Percentiles rank a stretch among this genome's conserved stretches.
phyloP scores from a whole-genome alignment of 2,888 invertebrate species.

The Ichneumoninae sp. region DNA sequence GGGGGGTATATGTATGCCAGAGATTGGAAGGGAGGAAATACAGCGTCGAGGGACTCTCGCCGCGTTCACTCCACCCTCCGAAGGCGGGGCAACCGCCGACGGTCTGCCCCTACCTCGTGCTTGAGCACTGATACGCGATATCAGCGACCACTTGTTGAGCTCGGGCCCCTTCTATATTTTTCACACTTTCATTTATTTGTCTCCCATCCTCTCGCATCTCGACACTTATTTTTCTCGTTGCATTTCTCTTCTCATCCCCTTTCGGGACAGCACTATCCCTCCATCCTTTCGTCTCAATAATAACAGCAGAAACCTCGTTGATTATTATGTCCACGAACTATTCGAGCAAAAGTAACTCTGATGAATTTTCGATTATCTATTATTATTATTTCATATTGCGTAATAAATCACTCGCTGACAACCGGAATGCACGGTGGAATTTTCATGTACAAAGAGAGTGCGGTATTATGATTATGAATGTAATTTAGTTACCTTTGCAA shows the following conservation, averaged over 20 bases:
- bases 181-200: constrained; percentile 75
- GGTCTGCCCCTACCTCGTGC: constrained; percentile 75
- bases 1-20: constrained; percentile 15
- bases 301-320: constrained; percentile 51
- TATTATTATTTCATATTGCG: neutral
- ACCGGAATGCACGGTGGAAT: constrained; percentile 22
- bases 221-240: constrained; percentile 22
- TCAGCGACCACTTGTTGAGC: constrained; percentile 82
- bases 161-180: constrained; percentile 71
- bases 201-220: constrained; percentile 35
- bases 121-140: constrained; percentile 80
- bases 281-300: constrained; percentile 57
- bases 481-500: neutral
- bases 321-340: constrained; percentile 28
- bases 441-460: constrained; percentile 36
- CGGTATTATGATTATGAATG: constrained; percentile 19
- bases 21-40: constrained; percentile 62
- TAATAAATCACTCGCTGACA: neutral
- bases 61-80: constrained; percentile 80
- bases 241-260: constrained; percentile 32
- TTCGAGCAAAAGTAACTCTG: constrained; percentile 25
- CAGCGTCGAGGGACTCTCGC: constrained; percentile 72
- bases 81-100: constrained; percentile 82
- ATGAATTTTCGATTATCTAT: constrained; percentile 16
- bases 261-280: neutral